Evolutionary conservation across 2,113 vertebrate species (phyloP).

Genomic region (Ophthalmolycus amberensis): DNA sequence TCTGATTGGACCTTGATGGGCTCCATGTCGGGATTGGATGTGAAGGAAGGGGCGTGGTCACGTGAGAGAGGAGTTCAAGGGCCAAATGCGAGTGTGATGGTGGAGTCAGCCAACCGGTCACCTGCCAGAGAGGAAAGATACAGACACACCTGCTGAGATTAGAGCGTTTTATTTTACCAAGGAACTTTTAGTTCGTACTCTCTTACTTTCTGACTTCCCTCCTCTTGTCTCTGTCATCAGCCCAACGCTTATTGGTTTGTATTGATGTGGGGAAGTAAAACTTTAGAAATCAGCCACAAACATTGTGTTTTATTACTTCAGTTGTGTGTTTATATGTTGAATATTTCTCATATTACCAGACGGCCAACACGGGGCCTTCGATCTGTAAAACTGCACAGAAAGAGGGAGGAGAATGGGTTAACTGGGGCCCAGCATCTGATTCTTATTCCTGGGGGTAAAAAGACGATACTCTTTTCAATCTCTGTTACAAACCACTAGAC

Average conservation of each 20-base stretch:
- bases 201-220: neutral
- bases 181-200: neutral
- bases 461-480: neutral
- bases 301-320: neutral
- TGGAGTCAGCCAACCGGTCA: constrained; percentile 84
- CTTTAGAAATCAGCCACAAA: neutral
- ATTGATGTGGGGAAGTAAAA: neutral
- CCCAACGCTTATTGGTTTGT: neutral
- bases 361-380: neutral
- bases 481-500: neutral
- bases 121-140: constrained; percentile 69
- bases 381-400: neutral
- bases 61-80: constrained; percentile 72
- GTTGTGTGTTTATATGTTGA: neutral
- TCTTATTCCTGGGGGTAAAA: neutral
- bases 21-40: constrained; percentile 90
- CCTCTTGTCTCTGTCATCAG: neutral
- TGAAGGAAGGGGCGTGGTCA: constrained; percentile 75
- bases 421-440: neutral
- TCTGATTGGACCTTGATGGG: constrained; percentile 96
- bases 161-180: neutral
- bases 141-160: neutral
- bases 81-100: constrained; percentile 79
- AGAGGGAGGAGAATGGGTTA: neutral
- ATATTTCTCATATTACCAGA: neutral